Base-by-base conservation (phyloP, 2,113 vertebrate species). In the Misgurnus anguillicaudatus region DNA sequence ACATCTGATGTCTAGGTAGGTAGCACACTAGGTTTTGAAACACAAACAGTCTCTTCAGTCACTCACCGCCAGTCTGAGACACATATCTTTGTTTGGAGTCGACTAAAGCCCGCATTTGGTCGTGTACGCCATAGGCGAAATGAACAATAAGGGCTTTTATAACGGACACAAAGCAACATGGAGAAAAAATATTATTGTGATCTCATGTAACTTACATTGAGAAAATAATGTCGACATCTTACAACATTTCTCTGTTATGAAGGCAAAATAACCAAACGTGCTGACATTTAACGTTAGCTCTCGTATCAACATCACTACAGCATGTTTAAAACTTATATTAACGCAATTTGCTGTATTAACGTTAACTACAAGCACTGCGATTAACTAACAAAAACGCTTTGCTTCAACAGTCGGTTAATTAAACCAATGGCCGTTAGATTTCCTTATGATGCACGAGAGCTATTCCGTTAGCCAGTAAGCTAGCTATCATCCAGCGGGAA, bases 21-120 rank as follows among this genome's bases (percentile, higher is more conserved):
- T 42, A 76, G 45, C 73, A 36, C 17, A 19, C 74, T 39, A 53
- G 74, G 38, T 64, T 75, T 76, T 76, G 60, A 74, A 24, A 62
- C 71, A 36, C 57, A 87, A 85, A 72, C 31, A 85, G 82, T 82
- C 83, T 86, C 61, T 82, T 45, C 85, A 80, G 93, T 90, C 93
- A 99, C 97, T 98, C 95, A 99, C 97, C 96, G 86, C 95, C 87
- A 78, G 82, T 94, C 91, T 91, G 91, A 87, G 92, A 89, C 92
- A 91, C 87, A 92, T 92, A 89, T 92, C 94, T 95, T 91, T 92
- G 92, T 92, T 91, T 95, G 93, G 90, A 93, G 93, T 94, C 91
- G 91, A 93, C 10, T 92, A 94, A 93, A 93, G 70, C 94, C 92
- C 91, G 93, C 91, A 91, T 86, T 85, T 84, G 92, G 86, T 91